Evolutionary conservation across 2,888 invertebrate genomes (phyloP), one percentile per base, ranked within the genome.

Genomic region (Mythimna lalbum): DNA sequence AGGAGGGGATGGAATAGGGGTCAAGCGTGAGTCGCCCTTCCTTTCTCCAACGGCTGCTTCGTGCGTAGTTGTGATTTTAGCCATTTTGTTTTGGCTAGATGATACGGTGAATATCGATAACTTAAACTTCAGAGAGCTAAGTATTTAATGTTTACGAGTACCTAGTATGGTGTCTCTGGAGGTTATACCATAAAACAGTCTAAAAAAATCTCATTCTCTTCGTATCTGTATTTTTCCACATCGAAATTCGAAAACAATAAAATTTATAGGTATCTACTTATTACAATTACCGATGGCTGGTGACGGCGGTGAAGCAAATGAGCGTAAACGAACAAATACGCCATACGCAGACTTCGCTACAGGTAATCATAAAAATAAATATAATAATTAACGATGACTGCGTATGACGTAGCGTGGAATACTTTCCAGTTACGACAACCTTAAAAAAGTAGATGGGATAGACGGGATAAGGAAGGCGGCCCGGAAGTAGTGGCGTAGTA

Each of bases 21-120:
- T 78, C 80, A 80, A 81, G 74, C 74, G 69, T 67, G 60, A 81
- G 60, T 63, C 60, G 62, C 59, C 59, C 68, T 63, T 49, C 63
- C 68, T 60, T 57, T n/a, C 57, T 33, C 47, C 43, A 62, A 43
- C 64, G 53, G 67, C 55, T 63, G 64, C 56, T 53, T 50, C 33
- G 55, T 53, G 62, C 60, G 60, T 62, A 52, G 62, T 73, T 74
- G 59, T 66, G 59, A 79, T 65, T 69, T 64, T 63, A 73, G 65
- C 47, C 33, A 66, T 80, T 79, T 80, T 69, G 60, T 69, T 66
- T 56, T 53, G 52, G 63, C 57, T 72, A 56, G 36, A 76, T 67
- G 52, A 60, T 62, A 49, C 56, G 61, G 55, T 61, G 60, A 78
- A 68, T 76, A 76, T 78, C 69, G 57, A 73, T 68, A 53, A 57